Base-by-base conservation (phyloP, 1,140 invertebrate genomes). In the Drosophila pseudoobscura region DNA sequence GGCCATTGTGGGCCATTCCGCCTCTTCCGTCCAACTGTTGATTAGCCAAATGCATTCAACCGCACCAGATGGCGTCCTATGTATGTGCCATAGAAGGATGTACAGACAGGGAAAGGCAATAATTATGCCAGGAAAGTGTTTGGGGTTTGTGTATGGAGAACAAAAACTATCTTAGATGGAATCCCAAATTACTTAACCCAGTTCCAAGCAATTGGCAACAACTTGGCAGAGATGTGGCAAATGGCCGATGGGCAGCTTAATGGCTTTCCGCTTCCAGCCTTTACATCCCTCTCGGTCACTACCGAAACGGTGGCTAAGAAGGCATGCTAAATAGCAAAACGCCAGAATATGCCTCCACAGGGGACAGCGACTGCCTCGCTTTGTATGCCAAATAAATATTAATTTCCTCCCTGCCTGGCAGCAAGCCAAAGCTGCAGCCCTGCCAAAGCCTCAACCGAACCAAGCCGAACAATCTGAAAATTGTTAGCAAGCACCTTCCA, bases 191-290 rank as follows among this genome's bases (percentile, higher is more conserved):
- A 83, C 80, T 83, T 83, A 83, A 83, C 75, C 75, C 75, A 84
- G 79, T 76, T 79, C 76, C 58, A 84, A 84, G 66, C 58, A 52
- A 61, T 83, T 84, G 71, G 70, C 75, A 79, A 79, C 54, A 83
- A 72, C 63, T 83, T 79, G 80, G 80, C 68, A 29, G 22, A 45
- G 63, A 65, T 66, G 65, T 79, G 72, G 80, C 80, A 84, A 84
- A 85, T 85, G 65, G 80, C 57, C 72, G 77, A 84, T 73, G 84
- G 76, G 80, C 82, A 79, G 80, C 80, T 84, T 75, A 84, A 84
- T 83, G 79, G 71, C 64, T 76, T 64, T 75, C 68, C 80, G 62
- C 63, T 11, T 76, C 73, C 71, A 78, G 73, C 63, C 70, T 44
- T 45, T 66, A 43, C 59, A 41, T 13, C 49, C 35, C 45, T 54